phyloP scores from a whole-genome alignment of 2,888 invertebrate species.

The Chrysolina haemoptera region DNA sequence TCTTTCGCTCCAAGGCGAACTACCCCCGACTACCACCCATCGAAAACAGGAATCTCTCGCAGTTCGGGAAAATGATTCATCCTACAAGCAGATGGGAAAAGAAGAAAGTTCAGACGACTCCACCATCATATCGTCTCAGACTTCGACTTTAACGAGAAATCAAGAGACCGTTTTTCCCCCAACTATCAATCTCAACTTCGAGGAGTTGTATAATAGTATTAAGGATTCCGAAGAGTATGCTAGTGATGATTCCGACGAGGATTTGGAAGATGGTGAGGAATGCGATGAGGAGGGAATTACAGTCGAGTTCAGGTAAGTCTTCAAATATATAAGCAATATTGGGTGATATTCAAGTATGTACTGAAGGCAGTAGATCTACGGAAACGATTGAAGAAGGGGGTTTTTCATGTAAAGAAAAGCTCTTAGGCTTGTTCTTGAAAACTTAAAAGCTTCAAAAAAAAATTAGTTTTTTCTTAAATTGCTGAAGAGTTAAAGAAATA shows the following conservation, averaged over 20 bases:
- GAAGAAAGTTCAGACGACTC: conserved; percentile 98
- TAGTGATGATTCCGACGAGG: conserved; percentile 69
- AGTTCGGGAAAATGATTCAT: conserved; percentile 66
- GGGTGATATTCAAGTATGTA: no score
- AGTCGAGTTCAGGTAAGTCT: background rate
- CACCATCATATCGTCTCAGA: conserved; percentile 96
- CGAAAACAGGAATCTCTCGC: conserved; percentile 73
- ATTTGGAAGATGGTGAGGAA: conserved; percentile 66
- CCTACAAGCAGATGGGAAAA: conserved; percentile 66
- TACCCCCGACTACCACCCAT: conserved; percentile 55
- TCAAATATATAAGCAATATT: no score
- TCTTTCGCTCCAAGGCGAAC: conserved; percentile 78
- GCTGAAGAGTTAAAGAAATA: no score
- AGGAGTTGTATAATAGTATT: conserved; percentile 71
- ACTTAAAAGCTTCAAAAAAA: no score
- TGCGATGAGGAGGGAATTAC: conserved; percentile 51
- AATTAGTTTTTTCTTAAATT: no score
- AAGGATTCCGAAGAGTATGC: conserved; percentile 65
- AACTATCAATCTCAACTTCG: conserved; percentile 72
- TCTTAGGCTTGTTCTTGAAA: no score
- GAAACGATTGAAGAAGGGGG: no score
- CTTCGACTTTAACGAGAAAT: conserved; percentile 94
- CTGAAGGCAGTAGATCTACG: no score
- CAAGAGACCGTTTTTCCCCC: conserved; percentile 76
- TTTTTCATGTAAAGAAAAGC: no score